Base-by-base conservation (phyloP, 2,888 invertebrate genomes). In the Apotomis betuletana region DNA sequence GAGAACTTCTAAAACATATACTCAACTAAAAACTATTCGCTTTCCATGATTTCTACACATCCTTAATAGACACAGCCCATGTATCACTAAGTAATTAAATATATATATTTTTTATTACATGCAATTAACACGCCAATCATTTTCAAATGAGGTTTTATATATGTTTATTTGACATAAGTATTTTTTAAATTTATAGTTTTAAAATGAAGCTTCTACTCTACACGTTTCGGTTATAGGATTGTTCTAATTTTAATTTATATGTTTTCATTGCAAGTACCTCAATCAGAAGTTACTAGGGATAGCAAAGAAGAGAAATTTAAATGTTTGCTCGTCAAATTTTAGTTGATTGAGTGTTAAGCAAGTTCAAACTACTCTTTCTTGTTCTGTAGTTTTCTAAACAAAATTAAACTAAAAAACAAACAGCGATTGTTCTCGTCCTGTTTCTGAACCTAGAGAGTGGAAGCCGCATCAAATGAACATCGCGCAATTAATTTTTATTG, bases 401-500 rank as follows among this genome's bases (percentile, higher is more conserved):
- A 58, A 38, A 12, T 3, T 12, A 36, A 27, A 38, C 36, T n/a
- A 36, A 9, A 55, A 13, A 6, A 6, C n/a, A 52, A 10, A 9
- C 10, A 54, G 54, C 54, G 8, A 5, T 44, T 10, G 54, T 27
- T 41, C 27, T 65, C 46, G 54, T 57, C 55, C 46, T 27, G 54
- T 57, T 65, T 36, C 46, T 54, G 55, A 12, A 46, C 55, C 55
- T 6, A 41, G 46, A 36, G 44, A 46, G 55, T 57, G 65, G 46
- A 57, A 46, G 54, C 64, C 12, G 64, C 41, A n/a, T 55, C 36
- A 41, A 68, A 59, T 63, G 10, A 54, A 61, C 49, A 63, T 27
- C 51, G 67, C 61, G 55, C 57, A 61, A 68, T 72, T 54, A 57
- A 55, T 54, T 58, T 49, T 70, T 72, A 72, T 72, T 72, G 72